Percentiles rank a stretch among this genome's conserved stretches.
Evolutionary conservation across 1,140 invertebrate genomes (phyloP).

Genomic region (Calliopsis andreniformis): DNA sequence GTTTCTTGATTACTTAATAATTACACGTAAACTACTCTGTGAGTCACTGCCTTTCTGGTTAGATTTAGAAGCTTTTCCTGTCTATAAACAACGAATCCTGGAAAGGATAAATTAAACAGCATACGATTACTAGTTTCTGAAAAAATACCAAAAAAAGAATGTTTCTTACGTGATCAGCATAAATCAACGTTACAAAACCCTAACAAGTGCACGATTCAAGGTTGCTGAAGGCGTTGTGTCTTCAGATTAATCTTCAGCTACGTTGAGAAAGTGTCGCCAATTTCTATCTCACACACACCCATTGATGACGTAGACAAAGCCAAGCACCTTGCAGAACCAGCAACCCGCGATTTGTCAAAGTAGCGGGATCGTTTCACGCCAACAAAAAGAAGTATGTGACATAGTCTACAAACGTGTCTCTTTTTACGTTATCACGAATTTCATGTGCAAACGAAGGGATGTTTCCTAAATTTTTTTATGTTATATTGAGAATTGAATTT

Average conservation of each 20-base stretch:
- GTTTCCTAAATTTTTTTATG: not conserved
- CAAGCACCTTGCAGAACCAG: conserved; percentile 37
- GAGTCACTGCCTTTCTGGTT: too few species aligned
- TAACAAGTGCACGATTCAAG: not conserved
- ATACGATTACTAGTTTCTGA: too few species aligned
- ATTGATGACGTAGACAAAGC: conserved; percentile 55
- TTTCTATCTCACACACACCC: conserved; percentile 31
- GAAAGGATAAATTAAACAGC: too few species aligned
- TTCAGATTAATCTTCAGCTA: conserved; percentile 45
- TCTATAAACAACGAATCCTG: too few species aligned
- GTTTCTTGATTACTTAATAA: too few species aligned
- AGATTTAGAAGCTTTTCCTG: too few species aligned
- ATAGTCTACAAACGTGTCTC: conserved; percentile 5
- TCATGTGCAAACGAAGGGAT: not conserved
- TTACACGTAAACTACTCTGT: too few species aligned
- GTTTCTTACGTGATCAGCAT: too few species aligned
- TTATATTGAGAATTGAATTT: not conserved
- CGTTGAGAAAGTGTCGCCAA: conserved; percentile 29
- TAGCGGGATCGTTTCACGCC: conserved; percentile 38
- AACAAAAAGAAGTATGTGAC: conserved; percentile 34
- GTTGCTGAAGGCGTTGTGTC: conserved; percentile 2
- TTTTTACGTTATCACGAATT: conserved; percentile 19
- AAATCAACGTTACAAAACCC: not conserved
- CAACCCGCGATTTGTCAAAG: conserved; percentile 55
- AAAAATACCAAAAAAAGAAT: too few species aligned